These are phyloP conservation scores for Psammodynastes pulverulentus DNA, from an alignment of 2,113 vertebrate species.

Conservation along the genomic window DNA sequence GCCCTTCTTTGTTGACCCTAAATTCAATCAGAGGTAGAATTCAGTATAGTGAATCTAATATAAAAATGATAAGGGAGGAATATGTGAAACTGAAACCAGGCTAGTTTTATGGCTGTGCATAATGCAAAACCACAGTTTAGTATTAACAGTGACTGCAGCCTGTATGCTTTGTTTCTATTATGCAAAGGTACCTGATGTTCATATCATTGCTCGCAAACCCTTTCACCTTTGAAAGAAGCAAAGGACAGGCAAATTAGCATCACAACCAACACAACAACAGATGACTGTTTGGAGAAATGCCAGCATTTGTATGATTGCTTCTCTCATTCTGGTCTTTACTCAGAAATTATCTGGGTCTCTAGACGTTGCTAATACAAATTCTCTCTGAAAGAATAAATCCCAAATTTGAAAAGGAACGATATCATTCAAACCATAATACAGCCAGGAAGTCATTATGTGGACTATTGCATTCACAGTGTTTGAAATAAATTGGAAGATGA, in stretches of 20 bases:
- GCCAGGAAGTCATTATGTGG: slow-evolving; percentile 7
- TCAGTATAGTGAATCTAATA: background rate
- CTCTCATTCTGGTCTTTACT: slow-evolving; percentile 6
- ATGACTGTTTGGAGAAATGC: background rate
- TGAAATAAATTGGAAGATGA: slow-evolving; percentile 37
- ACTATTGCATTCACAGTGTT: slow-evolving; percentile 23
- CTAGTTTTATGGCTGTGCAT: too few relatives aligned
- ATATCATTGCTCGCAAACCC: background rate
- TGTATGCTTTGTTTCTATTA: background rate
- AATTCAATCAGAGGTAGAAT: background rate
- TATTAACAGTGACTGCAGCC: background rate
- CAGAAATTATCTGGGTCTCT: slow-evolving; percentile 20
- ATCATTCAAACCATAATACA: slow-evolving; percentile 23
- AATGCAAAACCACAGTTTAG: background rate
- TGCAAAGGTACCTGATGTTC: background rate
- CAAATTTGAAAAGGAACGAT: slow-evolving; percentile 23
- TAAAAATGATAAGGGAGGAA: background rate
- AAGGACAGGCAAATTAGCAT: background rate
- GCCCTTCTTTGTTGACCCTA: background rate
- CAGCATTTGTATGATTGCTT: background rate
- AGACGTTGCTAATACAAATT: slow-evolving; percentile 11
- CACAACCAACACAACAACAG: background rate
- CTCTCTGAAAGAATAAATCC: slow-evolving; percentile 3
- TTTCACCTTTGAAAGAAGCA: slow-evolving; percentile 7
- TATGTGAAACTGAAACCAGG: too few relatives aligned